These are phyloP conservation scores for Geococcyx californianus DNA, from an alignment of 2,113 vertebrate species.

Conservation along the genomic window DNA sequence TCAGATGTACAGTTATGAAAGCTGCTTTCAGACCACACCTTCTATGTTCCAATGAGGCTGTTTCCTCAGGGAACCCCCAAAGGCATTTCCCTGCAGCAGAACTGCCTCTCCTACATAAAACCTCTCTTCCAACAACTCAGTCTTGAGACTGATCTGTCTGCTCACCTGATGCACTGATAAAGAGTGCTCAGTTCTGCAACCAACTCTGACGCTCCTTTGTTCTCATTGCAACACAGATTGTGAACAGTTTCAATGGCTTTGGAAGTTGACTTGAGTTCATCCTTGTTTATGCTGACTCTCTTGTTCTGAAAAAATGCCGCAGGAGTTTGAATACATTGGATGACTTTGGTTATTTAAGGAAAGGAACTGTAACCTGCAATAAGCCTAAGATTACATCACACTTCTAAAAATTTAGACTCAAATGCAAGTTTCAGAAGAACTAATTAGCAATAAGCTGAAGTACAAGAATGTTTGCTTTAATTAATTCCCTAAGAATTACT, in stretches of 20 bases:
- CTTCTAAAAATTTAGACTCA: not conserved
- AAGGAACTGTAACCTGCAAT: not conserved
- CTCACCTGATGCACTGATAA: slow-evolving; percentile 91
- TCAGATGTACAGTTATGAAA: not conserved
- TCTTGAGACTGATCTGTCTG: not conserved
- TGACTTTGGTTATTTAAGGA: not conserved
- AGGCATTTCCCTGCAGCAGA: not conserved
- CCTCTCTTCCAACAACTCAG: not conserved
- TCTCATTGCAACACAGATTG: slow-evolving; percentile 96
- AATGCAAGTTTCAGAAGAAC: not conserved
- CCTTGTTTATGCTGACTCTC: slow-evolving; percentile 96
- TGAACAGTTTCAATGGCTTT: slow-evolving; percentile 97
- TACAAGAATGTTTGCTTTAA: not conserved
- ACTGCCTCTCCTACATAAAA: not conserved
- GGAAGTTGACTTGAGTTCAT: slow-evolving; percentile 94
- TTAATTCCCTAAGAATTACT: not conserved
- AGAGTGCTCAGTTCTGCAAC: slow-evolving; percentile 95
- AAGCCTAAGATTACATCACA: not conserved
- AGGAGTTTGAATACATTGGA: not conserved
- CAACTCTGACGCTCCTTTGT: slow-evolving; percentile 95
- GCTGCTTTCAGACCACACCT: not conserved
- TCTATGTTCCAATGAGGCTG: not conserved
- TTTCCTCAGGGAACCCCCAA: not conserved
- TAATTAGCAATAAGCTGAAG: not conserved
- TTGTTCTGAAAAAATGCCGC: slow-evolving; percentile 84